Evolutionary conservation across 2,113 vertebrate species (phyloP), one percentile per base, ranked within the genome.

Genomic region (Hypomesus transpacificus): DNA sequence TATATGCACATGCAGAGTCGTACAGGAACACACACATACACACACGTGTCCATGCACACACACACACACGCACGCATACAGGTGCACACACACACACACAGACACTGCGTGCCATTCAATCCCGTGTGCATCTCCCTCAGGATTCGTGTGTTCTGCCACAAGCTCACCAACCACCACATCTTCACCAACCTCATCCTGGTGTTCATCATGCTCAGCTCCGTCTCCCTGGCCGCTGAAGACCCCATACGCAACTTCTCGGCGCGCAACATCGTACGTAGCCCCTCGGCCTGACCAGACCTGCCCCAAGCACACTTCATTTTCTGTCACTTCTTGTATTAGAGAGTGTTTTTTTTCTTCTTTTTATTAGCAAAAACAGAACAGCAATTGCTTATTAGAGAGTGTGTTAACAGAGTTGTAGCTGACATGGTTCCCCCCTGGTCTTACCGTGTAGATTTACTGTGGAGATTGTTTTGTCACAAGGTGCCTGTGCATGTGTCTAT

Each of bases 181-280:
- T 99, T 99, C 87, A 99, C 97, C 87, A 99, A 98, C 89, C 95
- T 99, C 82, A 99, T 99, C 89, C 93, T 99, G 1, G 94, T 98
- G 83, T 98, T 99, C 93, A 99, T 99, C 90, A 99, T 99, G 97
- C 94, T 99, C 77, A 99, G 97, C 89, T 98, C 96, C 0, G 95
- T 96, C 2, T 98, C 97, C 67, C 90, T 99, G 51, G 97, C 97
- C 4, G 97, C 97, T 0, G 97, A 99, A 80, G 97, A 99, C 77
- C 97, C 97, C 57, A 98, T 99, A 79, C 94, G 97, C 73, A 99
- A 94, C 86, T 93, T 93, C 81, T 99, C 97, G 34, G 95, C 95
- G 80, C 91, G 97, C 85, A 99, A 99, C 86, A 96, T 94, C 1
- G 97, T 99, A 93, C 92, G 97, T 82, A 75, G 50, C 64, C 26